These are phyloP conservation scores for Drosophila engyochracea DNA, from an alignment of 2,888 invertebrate genomes.

Conservation along the genomic window DNA sequence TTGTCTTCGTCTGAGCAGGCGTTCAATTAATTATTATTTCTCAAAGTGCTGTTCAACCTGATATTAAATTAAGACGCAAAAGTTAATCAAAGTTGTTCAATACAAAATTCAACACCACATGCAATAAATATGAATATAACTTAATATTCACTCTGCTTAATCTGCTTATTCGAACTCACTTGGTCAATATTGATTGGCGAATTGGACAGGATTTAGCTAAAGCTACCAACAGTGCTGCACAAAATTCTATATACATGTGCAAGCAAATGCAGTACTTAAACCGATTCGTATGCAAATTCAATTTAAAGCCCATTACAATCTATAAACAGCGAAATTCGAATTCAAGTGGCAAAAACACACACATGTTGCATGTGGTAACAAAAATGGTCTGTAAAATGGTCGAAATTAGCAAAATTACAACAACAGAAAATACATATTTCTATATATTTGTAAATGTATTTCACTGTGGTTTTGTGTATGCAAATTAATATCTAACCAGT, in stretches of 20 bases:
- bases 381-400: conserved; percentile 15
- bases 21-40: background rate
- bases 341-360: conserved; percentile 41
- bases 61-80: background rate
- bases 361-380: conserved; percentile 21
- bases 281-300: conserved; percentile 45
- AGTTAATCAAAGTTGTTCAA: background rate
- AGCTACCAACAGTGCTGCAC: conserved; percentile 10
- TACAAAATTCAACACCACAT: background rate
- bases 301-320: conserved; percentile 53
- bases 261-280: conserved; percentile 23
- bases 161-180: conserved; percentile 13
- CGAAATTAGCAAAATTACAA: conserved; percentile 27
- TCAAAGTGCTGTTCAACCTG: background rate
- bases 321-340: conserved; percentile 39
- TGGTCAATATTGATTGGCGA: conserved; percentile 7
- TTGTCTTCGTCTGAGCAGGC: background rate
- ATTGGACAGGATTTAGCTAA: conserved; percentile 12
- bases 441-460: conserved; percentile 2
- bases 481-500: conserved; percentile 47
- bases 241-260: conserved; percentile 20
- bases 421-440: background rate
- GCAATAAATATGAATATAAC: background rate
- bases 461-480: background rate
- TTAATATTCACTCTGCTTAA: background rate